Percentiles rank a stretch among this genome's conserved stretches.
Evolutionary conservation across 2,888 invertebrate genomes (phyloP).

Genomic region (Nomada hirtipes): DNA sequence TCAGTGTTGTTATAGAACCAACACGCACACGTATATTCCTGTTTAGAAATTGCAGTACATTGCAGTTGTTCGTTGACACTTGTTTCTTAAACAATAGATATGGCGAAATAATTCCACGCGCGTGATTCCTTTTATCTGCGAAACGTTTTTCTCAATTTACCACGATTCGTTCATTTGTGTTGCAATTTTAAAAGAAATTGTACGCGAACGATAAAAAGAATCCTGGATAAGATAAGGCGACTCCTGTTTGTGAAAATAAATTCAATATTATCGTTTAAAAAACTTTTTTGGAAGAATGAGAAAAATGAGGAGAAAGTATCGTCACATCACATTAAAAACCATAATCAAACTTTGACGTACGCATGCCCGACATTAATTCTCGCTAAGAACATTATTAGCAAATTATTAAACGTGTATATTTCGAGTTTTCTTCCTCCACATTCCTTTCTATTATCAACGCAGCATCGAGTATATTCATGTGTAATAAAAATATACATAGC

Average conservation of each 20-base stretch:
- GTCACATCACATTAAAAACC: too few species aligned
- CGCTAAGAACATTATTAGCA: background rate
- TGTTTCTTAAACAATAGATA: background rate
- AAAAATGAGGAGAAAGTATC: too few species aligned
- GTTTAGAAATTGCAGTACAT: background rate
- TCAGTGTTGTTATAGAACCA: background rate
- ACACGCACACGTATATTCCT: background rate
- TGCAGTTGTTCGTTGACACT: background rate
- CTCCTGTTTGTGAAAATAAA: background rate
- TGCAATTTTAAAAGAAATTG: background rate
- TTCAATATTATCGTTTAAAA: too few species aligned
- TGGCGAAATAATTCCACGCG: background rate
- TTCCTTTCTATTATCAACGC: conserved; percentile 2
- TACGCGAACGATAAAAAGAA: background rate
- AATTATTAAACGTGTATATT: conserved; percentile 2
- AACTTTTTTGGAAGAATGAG: too few species aligned
- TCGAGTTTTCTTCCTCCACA: conserved; percentile 1
- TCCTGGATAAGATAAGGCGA: background rate
- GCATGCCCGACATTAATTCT: background rate
- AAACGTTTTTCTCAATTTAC: background rate
- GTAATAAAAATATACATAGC: conserved; percentile 5
- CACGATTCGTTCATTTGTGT: background rate
- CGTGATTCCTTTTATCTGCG: background rate
- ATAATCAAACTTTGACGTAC: background rate
- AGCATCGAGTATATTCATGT: background rate